These are phyloP conservation scores for Tetragonisca angustula DNA, from an alignment of 2,888 invertebrate species.

Conservation along the genomic window DNA sequence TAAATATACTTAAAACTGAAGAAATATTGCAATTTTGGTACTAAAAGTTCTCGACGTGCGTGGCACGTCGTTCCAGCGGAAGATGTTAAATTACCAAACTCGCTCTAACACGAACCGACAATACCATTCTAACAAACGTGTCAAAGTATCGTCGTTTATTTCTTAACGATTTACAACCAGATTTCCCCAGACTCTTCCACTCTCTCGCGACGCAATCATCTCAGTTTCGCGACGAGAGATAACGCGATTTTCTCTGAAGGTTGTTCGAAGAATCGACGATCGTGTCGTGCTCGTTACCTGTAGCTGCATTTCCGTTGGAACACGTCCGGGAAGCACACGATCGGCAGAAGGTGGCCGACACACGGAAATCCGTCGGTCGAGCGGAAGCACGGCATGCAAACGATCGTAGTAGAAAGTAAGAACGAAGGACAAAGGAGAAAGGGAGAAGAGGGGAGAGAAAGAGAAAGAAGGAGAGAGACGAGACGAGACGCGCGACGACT, in stretches of 20 bases:
- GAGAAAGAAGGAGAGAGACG: not conserved
- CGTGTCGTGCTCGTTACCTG: conserved; percentile 49
- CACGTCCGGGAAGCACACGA: conserved; percentile 59
- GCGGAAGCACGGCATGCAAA: conserved; percentile 34
- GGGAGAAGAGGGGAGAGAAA: not conserved
- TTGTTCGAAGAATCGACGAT: not conserved
- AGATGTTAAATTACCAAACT: too few relatives aligned
- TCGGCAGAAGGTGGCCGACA: conserved; percentile 24
- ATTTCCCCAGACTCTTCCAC: too few relatives aligned
- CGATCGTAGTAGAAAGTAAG: not conserved
- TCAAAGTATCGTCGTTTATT: too few relatives aligned
- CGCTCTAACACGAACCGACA: too few relatives aligned
- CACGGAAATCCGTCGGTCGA: conserved; percentile 47
- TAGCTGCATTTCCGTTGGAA: conserved; percentile 54
- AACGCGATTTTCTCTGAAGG: not conserved
- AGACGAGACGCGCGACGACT: conserved; percentile 17
- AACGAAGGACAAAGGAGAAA: not conserved
- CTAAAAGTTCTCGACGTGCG: too few relatives aligned
- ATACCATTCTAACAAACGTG: too few relatives aligned
- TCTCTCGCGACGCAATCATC: too few relatives aligned
- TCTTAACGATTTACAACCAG: too few relatives aligned
- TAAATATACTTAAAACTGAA: too few relatives aligned
- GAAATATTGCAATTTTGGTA: too few relatives aligned
- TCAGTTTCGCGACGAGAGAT: not conserved
- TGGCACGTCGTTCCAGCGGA: too few relatives aligned